phyloP scores from a whole-genome alignment of 1,140 invertebrate genomes.

The Drosophila busckii region DNA sequence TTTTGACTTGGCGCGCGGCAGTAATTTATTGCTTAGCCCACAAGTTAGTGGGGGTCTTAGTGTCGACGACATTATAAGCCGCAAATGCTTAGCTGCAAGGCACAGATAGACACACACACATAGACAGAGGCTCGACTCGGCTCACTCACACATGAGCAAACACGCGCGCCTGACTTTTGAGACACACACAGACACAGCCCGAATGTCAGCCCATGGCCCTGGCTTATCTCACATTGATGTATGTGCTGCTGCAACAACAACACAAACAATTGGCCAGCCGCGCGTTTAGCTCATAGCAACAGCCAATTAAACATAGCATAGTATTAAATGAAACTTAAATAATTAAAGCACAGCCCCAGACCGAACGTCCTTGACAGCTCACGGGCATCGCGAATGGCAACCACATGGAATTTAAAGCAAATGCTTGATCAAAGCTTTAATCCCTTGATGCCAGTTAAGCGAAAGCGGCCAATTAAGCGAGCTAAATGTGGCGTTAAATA shows the following conservation, averaged over 20 bases:
- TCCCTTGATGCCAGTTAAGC: conserved; percentile 62
- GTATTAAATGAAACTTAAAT: conserved; percentile 61
- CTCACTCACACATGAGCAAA: conserved; percentile 2
- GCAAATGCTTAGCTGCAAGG: conserved; percentile 31
- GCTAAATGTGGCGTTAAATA: conserved; percentile 69
- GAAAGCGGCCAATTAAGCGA: conserved; percentile 66
- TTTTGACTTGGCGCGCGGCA: conserved; percentile 21
- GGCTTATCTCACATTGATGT: conserved; percentile 63
- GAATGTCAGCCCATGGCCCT: conserved; percentile 42
- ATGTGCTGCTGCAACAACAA: conserved; percentile 19
- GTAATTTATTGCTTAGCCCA: conserved; percentile 60
- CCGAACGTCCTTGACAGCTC: conserved; percentile 39
- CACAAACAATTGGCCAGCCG: not conserved
- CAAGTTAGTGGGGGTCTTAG: conserved; percentile 67
- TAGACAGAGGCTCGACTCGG: not conserved
- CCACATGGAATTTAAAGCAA: conserved; percentile 62
- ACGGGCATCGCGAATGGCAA: conserved; percentile 4
- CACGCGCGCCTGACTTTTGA: conserved; percentile 41
- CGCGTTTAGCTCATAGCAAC: too few species aligned
- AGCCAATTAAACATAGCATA: conserved; percentile 49
- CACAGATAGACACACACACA: conserved; percentile 7
- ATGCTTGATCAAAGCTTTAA: conserved; percentile 68
- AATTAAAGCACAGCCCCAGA: conserved; percentile 21
- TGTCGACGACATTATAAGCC: conserved; percentile 66
- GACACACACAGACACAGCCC: conserved; percentile 39